phyloP scores from a whole-genome alignment of 2,888 invertebrate genomes.

The Tuberolachnus salignus region DNA sequence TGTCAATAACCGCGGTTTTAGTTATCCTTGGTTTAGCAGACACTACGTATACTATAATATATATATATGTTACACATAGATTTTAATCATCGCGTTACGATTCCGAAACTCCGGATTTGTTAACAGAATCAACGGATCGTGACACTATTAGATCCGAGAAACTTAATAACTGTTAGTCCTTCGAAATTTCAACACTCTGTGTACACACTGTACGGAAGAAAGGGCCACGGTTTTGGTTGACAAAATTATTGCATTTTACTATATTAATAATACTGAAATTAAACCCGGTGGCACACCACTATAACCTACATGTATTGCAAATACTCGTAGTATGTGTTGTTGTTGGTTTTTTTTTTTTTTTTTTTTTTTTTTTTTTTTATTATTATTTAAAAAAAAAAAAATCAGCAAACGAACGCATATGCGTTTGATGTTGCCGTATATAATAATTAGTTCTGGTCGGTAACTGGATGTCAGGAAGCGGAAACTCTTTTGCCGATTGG shows the following conservation, averaged over 20 bases:
- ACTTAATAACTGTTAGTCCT: constrained; percentile 22
- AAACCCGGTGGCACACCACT: too few species aligned
- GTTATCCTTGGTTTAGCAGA: not conserved
- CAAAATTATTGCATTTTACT: constrained; percentile 7
- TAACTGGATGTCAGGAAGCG: constrained; percentile 55
- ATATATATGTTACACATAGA: too few species aligned
- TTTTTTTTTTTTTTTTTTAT: not conserved
- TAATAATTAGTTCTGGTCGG: constrained; percentile 47
- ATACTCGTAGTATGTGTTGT: too few species aligned
- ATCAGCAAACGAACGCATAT: constrained; percentile 40
- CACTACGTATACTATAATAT: not conserved
- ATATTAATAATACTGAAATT: not conserved
- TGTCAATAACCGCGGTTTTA: not conserved
- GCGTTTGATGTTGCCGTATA: not conserved
- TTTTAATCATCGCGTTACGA: not conserved
- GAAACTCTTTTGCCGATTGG: constrained; percentile 55
- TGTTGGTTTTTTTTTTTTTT: not conserved
- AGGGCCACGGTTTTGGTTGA: not conserved
- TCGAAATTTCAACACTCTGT: not conserved
- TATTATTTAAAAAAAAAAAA: constrained; percentile 33
- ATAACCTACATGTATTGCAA: not conserved
- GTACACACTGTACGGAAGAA: not conserved
- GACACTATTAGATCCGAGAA: constrained; percentile 1
- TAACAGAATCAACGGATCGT: constrained; percentile 11
- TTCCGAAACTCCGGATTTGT: constrained; percentile 10